These are phyloP conservation scores for Thunnus albacares DNA, from an alignment of 2,797 vertebrate genomes.

Conservation along the genomic window DNA sequence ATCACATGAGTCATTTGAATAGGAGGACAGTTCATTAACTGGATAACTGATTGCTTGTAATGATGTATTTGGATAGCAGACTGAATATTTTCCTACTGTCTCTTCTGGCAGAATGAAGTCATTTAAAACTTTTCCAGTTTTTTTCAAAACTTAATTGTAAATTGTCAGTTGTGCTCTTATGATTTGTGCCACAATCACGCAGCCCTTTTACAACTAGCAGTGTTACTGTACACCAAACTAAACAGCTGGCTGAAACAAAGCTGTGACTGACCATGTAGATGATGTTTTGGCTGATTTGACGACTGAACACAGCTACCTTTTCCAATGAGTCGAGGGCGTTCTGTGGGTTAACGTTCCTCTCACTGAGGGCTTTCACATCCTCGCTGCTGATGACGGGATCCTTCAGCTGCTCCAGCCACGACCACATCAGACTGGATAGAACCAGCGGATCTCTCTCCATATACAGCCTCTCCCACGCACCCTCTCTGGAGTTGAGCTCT, in stretches of 20 bases:
- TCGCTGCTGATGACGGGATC: conserved; percentile 91
- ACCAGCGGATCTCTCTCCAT: conserved; percentile 92
- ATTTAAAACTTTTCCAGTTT: not conserved
- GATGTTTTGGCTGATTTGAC: no score
- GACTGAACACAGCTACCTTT: conserved; percentile 85
- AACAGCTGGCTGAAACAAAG: not conserved
- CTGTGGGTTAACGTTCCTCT: conserved; percentile 81
- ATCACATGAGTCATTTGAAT: not conserved
- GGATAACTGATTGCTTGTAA: not conserved
- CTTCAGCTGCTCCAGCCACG: conserved; percentile 96
- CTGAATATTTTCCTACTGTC: no score
- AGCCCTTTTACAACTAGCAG: no score
- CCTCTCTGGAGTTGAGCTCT: conserved; percentile 94
- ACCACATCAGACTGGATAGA: conserved; percentile 96
- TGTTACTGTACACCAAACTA: not conserved
- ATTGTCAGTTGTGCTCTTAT: no score
- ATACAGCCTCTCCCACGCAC: conserved; percentile 94
- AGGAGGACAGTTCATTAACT: not conserved
- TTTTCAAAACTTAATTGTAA: no score
- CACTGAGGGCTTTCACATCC: conserved; percentile 87
- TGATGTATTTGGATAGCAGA: no score
- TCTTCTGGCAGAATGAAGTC: no score
- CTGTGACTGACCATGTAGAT: no score
- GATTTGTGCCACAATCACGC: not conserved
- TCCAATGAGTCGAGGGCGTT: conserved; percentile 89